Base-by-base conservation (phyloP, 2,888 invertebrate species). In the Monochamus alternatus region DNA sequence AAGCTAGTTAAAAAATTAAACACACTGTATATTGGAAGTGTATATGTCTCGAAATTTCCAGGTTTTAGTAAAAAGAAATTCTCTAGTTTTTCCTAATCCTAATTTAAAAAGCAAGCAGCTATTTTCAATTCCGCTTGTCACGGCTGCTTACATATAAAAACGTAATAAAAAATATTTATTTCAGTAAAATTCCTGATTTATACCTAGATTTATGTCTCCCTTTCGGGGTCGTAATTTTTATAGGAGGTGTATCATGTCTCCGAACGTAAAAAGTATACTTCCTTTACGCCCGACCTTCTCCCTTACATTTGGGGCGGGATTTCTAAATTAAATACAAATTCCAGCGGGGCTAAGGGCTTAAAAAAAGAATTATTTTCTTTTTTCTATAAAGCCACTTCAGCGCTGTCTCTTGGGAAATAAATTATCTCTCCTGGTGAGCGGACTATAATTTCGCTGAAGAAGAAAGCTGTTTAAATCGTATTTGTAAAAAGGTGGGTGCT, bases 251-350 rank as follows among this genome's bases (percentile, higher is more conserved):
- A n/a, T n/a, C n/a, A 5, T 55, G 55, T 55, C 22, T 1, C 7
- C 55, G 8, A 55, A 55, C 55, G n/a, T 55, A 55, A 55, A n/a
- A 55, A 55, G n/a, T 55, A 55, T 14, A 52, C 12, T 55, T 55
- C 55, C 5, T 22, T 55, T n/a, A 55, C n/a, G 22, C 55, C 14
- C 14, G 38, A 62, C 32, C 38, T 32, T 38, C 32, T 8, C 12
- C 32, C 32, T 62, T 38, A 38, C 32, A 62, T 38, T 62, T 7
- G 12, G 22, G 22, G 38, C 38, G 3, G 62, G 38, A 38, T 38
- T n/a, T 62, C 38, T 38, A 62, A 38, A 62, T 62, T 62, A 62
- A 38, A 62, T 62, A 62, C 38, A 62, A 62, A 38, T 62, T 62
- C 62, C 62, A 62, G 1, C 62, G 32, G 12, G 38, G 38, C 38